Percentiles rank a stretch among this genome's conserved stretches.
Conservation (phyloP, 2,888 invertebrate genomes). For the Lithodes maja region DNA sequence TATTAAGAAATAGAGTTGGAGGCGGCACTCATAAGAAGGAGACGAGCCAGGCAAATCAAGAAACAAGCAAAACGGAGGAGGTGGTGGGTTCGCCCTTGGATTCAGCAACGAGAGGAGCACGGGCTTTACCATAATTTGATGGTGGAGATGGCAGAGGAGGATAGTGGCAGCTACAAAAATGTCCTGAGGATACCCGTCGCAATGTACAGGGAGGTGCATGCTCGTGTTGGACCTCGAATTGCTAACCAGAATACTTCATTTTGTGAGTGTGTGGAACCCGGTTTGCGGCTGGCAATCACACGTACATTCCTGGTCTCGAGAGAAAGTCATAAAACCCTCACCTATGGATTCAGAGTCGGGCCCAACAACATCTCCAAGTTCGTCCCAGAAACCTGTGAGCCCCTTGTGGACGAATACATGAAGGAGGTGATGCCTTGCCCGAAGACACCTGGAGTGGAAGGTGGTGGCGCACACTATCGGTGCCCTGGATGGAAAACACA, state of each 20-base stretch:
- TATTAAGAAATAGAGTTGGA: too few species aligned
- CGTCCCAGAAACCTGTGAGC: slow-evolving; percentile 31
- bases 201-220: slow-evolving; percentile 23
- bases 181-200: slow-evolving; percentile 15
- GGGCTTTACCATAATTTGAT: slow-evolving; percentile 30
- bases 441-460: slow-evolving; percentile 27
- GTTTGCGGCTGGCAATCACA: slow-evolving; percentile 26
- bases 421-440: slow-evolving; percentile 27
- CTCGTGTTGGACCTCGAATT: slow-evolving; percentile 15
- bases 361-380: slow-evolving; percentile 18
- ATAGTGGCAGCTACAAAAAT: slow-evolving; percentile 19
- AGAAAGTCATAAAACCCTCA: slow-evolving; percentile 13
- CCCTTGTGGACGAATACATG: slow-evolving; percentile 23
- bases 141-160: slow-evolving; percentile 23
- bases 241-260: not conserved
- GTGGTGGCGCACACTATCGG: slow-evolving; percentile 25
- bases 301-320: slow-evolving; percentile 10
- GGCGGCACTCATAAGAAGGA: too few species aligned
- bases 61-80: too few species aligned
- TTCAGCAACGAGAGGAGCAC: not conserved
- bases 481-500: slow-evolving; percentile 26
- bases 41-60: too few species aligned
- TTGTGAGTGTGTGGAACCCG: slow-evolving; percentile 27
- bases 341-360: slow-evolving; percentile 22
- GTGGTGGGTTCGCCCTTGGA: slow-evolving; percentile 29